Percentiles rank a stretch among this genome's conserved stretches.
Conservation (phyloP, 2,888 invertebrate species). For the Nemotelus nigrinus region DNA sequence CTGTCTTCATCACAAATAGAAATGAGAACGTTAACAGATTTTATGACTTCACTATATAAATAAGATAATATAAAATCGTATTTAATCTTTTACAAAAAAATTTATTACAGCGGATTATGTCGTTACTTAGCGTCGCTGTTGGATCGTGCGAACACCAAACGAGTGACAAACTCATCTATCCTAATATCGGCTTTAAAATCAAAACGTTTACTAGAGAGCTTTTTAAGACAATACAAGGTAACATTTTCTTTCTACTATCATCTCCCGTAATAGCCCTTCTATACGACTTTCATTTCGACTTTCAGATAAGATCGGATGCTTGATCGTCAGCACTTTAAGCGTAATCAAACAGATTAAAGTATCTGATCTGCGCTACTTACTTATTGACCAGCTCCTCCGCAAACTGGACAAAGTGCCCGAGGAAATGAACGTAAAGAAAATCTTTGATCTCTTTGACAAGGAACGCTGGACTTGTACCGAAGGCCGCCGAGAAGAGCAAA, state of each 20-base stretch:
- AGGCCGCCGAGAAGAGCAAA: background rate
- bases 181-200: constrained; percentile 56
- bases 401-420: constrained; percentile 49
- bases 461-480: constrained; percentile 58
- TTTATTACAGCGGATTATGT: constrained; percentile 57
- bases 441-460: constrained; percentile 57
- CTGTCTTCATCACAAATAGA: no score
- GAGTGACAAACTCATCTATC: constrained; percentile 57
- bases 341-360: constrained; percentile 57
- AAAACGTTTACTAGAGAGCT: constrained; percentile 57
- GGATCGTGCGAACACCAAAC: constrained; percentile 58
- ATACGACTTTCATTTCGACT: background rate
- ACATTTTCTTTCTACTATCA: background rate
- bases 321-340: constrained; percentile 56
- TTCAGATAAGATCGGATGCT: constrained; percentile 33
- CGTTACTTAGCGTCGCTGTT: constrained; percentile 59
- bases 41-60: no score
- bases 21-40: no score
- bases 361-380: constrained; percentile 59
- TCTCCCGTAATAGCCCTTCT: background rate
- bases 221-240: constrained; percentile 58
- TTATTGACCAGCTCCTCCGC: constrained; percentile 58
- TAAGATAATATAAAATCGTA: no score
- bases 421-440: constrained; percentile 57
- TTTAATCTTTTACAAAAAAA: no score